Conservation (phyloP, 1,140 invertebrate species). For the Saccostrea echinata region DNA sequence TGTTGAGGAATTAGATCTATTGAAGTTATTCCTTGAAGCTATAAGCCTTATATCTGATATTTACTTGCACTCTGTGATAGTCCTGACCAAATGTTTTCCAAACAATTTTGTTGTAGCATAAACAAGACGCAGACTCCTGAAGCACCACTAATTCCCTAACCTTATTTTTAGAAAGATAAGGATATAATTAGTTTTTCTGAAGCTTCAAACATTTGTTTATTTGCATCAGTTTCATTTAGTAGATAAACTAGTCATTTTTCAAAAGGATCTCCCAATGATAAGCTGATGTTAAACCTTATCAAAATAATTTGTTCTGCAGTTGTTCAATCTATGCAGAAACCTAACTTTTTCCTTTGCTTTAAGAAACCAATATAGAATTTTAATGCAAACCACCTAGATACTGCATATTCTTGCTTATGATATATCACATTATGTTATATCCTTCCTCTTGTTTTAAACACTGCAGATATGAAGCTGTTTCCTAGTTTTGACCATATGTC, state of each 20-base stretch:
- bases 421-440: not conserved
- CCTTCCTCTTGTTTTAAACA: not conserved
- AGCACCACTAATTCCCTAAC: not conserved
- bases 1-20: not conserved
- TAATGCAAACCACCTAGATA: not conserved
- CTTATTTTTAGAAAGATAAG: not conserved
- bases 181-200: constrained; percentile 24
- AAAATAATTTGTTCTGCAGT: not conserved
- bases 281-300: not conserved
- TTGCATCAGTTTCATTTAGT: not conserved
- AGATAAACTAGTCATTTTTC: constrained; percentile 17
- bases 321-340: not conserved
- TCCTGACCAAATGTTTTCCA: constrained; percentile 13
- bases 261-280: not conserved
- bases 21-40: not conserved
- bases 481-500: not conserved
- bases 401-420: not conserved
- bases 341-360: not conserved
- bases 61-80: constrained; percentile 5
- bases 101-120: not conserved
- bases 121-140: not conserved
- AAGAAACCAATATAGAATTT: not conserved
- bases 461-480: not conserved
- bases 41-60: not conserved
- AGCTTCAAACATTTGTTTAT: constrained; percentile 3